phyloP scores from a whole-genome alignment of 1,140 invertebrate species.

The Trichomalopsis sarcophagae region DNA sequence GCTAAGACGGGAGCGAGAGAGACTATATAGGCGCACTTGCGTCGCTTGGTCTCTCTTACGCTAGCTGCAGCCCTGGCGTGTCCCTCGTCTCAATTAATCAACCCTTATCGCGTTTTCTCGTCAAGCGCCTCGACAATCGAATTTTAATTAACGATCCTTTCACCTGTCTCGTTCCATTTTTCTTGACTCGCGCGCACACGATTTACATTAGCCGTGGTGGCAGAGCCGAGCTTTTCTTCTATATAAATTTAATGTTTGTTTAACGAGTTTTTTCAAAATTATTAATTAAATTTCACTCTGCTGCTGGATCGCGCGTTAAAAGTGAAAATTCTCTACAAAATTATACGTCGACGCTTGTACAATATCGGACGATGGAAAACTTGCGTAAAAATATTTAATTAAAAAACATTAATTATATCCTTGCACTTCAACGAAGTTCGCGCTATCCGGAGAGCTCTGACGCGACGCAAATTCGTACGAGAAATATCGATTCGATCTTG shows the following conservation, averaged over 20 bases:
- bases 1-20: neutral
- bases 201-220: neutral
- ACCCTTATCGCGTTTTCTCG: conserved; percentile 1
- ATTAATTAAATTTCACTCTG: neutral
- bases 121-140: conserved; percentile 17
- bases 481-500: too few relatives aligned
- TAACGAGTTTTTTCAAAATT: neutral
- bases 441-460: too few relatives aligned
- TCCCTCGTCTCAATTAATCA: conserved; percentile 41
- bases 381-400: too few relatives aligned
- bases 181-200: neutral
- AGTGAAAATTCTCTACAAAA: too few relatives aligned
- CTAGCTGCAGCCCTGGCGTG: neutral
- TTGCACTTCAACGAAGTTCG: too few relatives aligned
- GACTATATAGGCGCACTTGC: neutral
- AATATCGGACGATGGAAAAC: too few relatives aligned
- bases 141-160: conserved; percentile 41
- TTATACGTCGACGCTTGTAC: too few relatives aligned
- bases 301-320: too few relatives aligned
- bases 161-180: conserved; percentile 16
- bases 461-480: too few relatives aligned
- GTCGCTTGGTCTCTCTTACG: conserved; percentile 1
- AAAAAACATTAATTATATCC: too few relatives aligned
- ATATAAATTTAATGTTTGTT: neutral
- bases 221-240: neutral